Evolutionary conservation across 2,888 invertebrate species (phyloP).

Genomic region (Agapostemon virescens): DNA sequence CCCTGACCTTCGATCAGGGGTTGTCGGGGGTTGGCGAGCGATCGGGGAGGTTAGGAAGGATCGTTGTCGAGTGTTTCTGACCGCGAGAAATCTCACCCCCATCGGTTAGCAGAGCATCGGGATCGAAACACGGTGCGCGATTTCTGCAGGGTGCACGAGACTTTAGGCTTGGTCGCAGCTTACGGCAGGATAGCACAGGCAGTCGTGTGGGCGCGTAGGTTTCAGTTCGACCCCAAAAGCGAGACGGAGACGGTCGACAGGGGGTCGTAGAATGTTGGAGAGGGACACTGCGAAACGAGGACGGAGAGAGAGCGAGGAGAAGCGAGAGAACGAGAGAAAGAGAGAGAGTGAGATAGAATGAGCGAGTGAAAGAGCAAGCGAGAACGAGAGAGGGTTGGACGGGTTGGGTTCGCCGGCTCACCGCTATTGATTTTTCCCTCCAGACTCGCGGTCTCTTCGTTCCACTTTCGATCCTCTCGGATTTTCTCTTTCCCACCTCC

Average conservation of each 20-base stretch:
- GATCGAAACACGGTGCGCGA: conserved; percentile 54
- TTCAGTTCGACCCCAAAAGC: conserved; percentile 71
- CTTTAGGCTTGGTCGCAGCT: conserved; percentile 73
- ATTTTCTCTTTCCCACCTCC: conserved; percentile 56
- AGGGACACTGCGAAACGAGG: conserved; percentile 18
- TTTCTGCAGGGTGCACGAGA: conserved; percentile 65
- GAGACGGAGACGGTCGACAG: conserved; percentile 53
- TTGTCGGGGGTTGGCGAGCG: not conserved
- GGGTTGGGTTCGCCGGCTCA: conserved; percentile 79
- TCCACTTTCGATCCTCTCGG: conserved; percentile 67
- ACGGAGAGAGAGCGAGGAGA: conserved; percentile 38
- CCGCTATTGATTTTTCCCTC: conserved; percentile 81
- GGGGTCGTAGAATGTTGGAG: conserved; percentile 2
- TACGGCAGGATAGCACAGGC: conserved; percentile 57
- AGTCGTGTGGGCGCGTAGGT: conserved; percentile 67
- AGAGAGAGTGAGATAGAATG: conserved; percentile 40
- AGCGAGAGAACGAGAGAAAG: conserved; percentile 39
- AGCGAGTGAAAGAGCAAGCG: conserved; percentile 46
- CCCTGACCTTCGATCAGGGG: conserved; percentile 54
- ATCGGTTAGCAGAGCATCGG: conserved; percentile 39
- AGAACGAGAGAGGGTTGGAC: conserved; percentile 66
- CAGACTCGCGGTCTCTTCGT: conserved; percentile 78
- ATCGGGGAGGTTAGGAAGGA: conserved; percentile 11
- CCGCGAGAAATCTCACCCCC: conserved; percentile 41
- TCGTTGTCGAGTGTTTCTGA: conserved; percentile 34